phyloP scores from a whole-genome alignment of 2,888 invertebrate species.

The Malachius bipustulatus region DNA sequence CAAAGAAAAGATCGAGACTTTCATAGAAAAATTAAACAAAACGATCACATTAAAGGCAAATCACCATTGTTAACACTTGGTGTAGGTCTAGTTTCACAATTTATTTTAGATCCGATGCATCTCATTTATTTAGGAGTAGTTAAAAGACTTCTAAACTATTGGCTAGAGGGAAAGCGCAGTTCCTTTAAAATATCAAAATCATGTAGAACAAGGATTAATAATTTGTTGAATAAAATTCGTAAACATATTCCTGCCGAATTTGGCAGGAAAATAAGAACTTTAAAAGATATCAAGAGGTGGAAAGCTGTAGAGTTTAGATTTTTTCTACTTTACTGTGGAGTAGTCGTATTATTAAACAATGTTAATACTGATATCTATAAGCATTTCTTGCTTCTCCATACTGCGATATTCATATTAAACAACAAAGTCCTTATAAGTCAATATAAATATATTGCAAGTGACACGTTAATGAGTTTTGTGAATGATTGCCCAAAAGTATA shows the following conservation, averaged over 20 bases:
- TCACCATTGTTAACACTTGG: slow-evolving; percentile 12
- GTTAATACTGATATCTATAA: slow-evolving; percentile 5
- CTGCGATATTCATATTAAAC: slow-evolving; percentile 8
- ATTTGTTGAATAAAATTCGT: neutral
- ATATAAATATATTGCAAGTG: slow-evolving; percentile 4
- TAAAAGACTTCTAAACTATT: slow-evolving; percentile 12
- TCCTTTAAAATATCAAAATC: neutral
- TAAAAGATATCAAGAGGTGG: slow-evolving; percentile 8
- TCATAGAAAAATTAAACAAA: too few species aligned
- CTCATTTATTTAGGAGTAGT: slow-evolving; percentile 15
- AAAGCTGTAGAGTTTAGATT: slow-evolving; percentile 7
- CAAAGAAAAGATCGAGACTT: too few species aligned
- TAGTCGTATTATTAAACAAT: slow-evolving; percentile 7
- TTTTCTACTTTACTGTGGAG: slow-evolving; percentile 8
- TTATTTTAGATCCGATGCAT: slow-evolving; percentile 16
- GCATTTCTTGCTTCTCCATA: slow-evolving; percentile 9
- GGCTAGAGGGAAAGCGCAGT: slow-evolving; percentile 7
- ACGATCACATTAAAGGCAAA: slow-evolving; percentile 10
- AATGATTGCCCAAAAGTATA: slow-evolving; percentile 6
- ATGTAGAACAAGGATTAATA: too few species aligned
- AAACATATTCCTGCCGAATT: slow-evolving; percentile 7
- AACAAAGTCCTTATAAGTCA: neutral
- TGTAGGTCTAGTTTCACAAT: slow-evolving; percentile 12
- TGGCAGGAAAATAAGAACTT: slow-evolving; percentile 6
- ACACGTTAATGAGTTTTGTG: slow-evolving; percentile 7